Evolutionary conservation across 2,797 vertebrate species (phyloP), one percentile per base, ranked within the genome.

Genomic region (Echiichthys vipera): DNA sequence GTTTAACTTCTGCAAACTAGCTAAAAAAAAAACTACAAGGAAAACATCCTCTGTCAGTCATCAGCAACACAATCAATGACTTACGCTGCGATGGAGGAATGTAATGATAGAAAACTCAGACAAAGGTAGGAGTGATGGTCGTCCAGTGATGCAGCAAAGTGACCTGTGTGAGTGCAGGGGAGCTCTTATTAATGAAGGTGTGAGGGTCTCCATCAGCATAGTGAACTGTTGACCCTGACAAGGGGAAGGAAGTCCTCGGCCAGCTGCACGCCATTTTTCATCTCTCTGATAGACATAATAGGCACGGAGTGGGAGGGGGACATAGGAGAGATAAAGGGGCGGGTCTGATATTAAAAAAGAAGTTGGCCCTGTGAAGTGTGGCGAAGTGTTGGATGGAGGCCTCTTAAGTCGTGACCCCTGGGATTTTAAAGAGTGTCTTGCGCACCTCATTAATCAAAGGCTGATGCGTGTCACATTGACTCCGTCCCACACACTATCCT

Each of bases 241-340:
- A 77, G 77, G 64, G 84, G 86, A 87, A 92, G 88, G 89, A 92
- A 92, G 87, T 91, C 74, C 88, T 87, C 54, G 18, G 81, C 88
- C 87, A 90, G 85, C 87, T 91, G 85, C 85, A 68, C 4, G 78
- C 78, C 88, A 93, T 95, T 93, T 93, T 92, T 94, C 94, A 93
- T 93, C 84, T 81, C 84, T 84, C 83, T 78, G 80, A 87, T 86
- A 77, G 85, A 85, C 65, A 78, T 84, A 68, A 89, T 70, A 73
- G 53, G 56, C 24, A 56, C 45, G 55, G 42, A 32, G n/a, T 25
- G 40, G 47, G 45, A 30, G 58, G 25, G 45, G 72, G 15, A 47
- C 37, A 53, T 51, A 49, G 73, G 54, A 65, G 43, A 59, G 49
- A 67, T 30, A 50, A 24, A 63, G 51, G 68, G 74, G 81, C 10